phyloP scores from a whole-genome alignment of 1,140 invertebrate genomes.

The Caenorhabditis brenneri region DNA sequence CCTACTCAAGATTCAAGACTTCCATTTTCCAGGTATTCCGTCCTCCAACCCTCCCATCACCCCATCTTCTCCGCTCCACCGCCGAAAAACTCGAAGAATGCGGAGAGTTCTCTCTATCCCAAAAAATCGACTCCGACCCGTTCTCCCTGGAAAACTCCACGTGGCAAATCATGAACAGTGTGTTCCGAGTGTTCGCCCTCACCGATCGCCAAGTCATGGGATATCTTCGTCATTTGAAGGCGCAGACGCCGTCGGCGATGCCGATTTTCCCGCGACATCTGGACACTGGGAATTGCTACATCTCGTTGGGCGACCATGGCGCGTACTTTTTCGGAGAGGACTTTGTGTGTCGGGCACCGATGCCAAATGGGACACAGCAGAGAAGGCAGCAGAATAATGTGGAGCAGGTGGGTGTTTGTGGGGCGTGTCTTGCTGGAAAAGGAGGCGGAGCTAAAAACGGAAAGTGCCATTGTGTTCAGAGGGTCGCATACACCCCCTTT shows the following conservation, averaged over 20 bases:
- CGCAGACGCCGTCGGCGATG: not conserved
- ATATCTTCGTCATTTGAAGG: not conserved
- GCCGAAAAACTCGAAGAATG: not conserved
- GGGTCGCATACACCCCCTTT: too few relatives aligned
- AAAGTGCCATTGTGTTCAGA: not conserved
- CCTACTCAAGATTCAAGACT: too few relatives aligned
- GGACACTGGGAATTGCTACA: not conserved
- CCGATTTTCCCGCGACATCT: not conserved
- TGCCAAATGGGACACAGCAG: constrained; percentile 7
- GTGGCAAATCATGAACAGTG: not conserved
- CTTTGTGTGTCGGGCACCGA: not conserved
- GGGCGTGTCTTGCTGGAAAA: too few relatives aligned
- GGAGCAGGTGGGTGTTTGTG: not conserved
- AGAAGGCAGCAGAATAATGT: not conserved
- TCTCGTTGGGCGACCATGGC: not conserved
- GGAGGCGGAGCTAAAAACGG: too few relatives aligned
- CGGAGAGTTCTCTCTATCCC: not conserved
- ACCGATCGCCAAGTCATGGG: not conserved
- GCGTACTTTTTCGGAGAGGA: not conserved
- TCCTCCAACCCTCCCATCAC: not conserved
- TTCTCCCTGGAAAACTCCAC: not conserved
- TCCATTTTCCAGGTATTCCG: constrained; percentile 16
- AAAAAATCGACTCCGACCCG: not conserved
- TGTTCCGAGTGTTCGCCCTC: not conserved
- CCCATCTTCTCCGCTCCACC: not conserved